These are phyloP conservation scores for Nomada hirtipes DNA, from an alignment of 2,888 invertebrate species.

Conservation along the genomic window DNA sequence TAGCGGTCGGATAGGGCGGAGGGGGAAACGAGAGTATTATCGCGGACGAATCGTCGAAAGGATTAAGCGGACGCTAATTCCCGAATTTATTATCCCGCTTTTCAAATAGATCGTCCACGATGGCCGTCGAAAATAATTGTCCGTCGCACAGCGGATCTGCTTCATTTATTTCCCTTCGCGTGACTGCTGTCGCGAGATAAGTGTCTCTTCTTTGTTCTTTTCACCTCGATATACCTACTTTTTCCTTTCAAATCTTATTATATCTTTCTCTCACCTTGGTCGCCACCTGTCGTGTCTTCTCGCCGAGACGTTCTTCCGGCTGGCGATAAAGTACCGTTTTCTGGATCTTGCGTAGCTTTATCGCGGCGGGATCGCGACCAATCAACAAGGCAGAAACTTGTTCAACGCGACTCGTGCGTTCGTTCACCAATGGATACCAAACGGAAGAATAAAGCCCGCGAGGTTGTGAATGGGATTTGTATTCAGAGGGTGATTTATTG, in stretches of 20 bases:
- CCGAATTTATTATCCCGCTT: conserved; percentile 48
- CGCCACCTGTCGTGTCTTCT: conserved; percentile 55
- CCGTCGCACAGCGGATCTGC: neutral
- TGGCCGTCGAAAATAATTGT: conserved; percentile 33
- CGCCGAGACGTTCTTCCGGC: conserved; percentile 34
- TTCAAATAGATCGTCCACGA: conserved; percentile 42
- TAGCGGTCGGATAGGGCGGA: neutral
- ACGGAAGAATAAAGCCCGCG: conserved; percentile 21
- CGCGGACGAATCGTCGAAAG: conserved; percentile 48
- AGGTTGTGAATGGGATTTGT: conserved; percentile 12
- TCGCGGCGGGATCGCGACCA: conserved; percentile 48
- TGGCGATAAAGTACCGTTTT: conserved; percentile 49
- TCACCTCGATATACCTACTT: neutral
- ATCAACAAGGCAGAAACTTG: conserved; percentile 33
- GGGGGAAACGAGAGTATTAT: conserved; percentile 8
- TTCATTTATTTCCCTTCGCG: conserved; percentile 51
- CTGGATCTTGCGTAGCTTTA: conserved; percentile 39
- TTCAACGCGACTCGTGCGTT: conserved; percentile 16
- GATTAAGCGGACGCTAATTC: conserved; percentile 45
- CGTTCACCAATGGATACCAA: conserved; percentile 35
- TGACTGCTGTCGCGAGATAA: conserved; percentile 49
- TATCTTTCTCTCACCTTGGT: neutral
- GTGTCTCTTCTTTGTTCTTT: conserved; percentile 6
- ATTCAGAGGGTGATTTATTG: conserved; percentile 40
- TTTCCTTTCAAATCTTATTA: neutral